Conservation (phyloP, 2,888 invertebrate genomes). For the Metallyticus violacea region DNA sequence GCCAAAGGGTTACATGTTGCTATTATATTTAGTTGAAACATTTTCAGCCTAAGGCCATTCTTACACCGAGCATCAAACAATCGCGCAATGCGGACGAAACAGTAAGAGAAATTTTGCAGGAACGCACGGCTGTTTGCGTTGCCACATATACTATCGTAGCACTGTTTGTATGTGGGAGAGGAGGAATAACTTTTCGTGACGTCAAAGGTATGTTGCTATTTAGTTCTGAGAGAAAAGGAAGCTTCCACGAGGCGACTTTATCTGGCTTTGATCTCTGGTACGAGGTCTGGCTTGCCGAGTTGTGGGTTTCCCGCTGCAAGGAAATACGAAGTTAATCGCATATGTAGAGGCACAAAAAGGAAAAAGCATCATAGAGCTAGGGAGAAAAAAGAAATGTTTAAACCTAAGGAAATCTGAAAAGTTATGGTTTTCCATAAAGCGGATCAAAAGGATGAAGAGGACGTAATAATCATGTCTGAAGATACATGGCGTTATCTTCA, state of each 20-base stretch:
- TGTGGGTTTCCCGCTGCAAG: not conserved
- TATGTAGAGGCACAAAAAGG: not conserved
- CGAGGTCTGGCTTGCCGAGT: no score
- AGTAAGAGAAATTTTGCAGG: not conserved
- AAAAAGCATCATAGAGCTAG: not conserved
- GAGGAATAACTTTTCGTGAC: not conserved
- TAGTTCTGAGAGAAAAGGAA: not conserved
- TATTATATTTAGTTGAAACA: no score
- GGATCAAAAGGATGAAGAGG: not conserved
- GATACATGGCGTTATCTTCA: not conserved
- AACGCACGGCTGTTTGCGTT: not conserved
- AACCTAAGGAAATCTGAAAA: not conserved
- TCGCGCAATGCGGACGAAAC: not conserved
- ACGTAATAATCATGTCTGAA: not conserved
- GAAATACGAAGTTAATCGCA: not conserved
- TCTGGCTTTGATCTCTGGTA: not conserved
- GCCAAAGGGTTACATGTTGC: no score
- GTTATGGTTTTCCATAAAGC: not conserved
- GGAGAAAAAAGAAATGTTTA: not conserved
- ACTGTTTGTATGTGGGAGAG: not conserved
- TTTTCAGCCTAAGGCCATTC: not conserved
- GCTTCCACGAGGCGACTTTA: not conserved
- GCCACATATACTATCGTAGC: not conserved
- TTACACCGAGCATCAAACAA: not conserved
- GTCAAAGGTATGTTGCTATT: not conserved